phyloP scores from a whole-genome alignment of 37 sponge, comb jelly and placozoan species.

The Spongilla lacustris region DNA sequence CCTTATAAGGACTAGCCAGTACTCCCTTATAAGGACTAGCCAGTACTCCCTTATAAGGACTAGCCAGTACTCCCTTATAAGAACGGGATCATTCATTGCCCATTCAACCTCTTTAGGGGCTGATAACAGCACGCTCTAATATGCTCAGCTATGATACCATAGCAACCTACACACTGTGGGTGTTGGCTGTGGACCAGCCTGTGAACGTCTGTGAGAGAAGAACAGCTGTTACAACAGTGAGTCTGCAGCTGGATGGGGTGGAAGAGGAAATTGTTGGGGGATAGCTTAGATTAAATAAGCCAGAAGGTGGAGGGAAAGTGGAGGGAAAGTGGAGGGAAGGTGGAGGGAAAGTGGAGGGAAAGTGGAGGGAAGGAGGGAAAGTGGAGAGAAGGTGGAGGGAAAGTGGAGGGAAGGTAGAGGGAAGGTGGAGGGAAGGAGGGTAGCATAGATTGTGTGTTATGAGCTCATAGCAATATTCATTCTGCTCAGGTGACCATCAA shows the following conservation, averaged over 20 bases:
- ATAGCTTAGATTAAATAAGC: too few relatives aligned
- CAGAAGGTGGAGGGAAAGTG: too few relatives aligned
- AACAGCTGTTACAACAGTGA: conserved; percentile 15
- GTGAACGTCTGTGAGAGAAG: neutral
- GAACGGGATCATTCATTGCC: neutral
- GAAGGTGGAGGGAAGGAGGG: too few relatives aligned
- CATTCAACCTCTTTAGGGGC: neutral
- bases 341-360: too few relatives aligned
- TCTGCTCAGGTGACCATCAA: conserved; percentile 15
- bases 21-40: neutral
- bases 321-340: too few relatives aligned
- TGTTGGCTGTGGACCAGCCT: conserved; percentile 40
- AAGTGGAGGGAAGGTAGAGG: neutral
- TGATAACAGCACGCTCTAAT: neutral
- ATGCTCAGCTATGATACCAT: conserved; percentile 19
- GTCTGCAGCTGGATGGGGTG: neutral
- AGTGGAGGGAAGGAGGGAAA: too few relatives aligned
- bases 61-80: neutral
- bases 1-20: neutral
- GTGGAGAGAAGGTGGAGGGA: too few relatives aligned
- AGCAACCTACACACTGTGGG: neutral
- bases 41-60: neutral
- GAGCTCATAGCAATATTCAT: too few relatives aligned
- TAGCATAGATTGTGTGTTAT: neutral
- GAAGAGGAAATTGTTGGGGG: too few relatives aligned